Evolutionary conservation across 2,113 vertebrate species (phyloP), one percentile per base, ranked within the genome.

Genomic region (Eptatretus burgeri): DNA sequence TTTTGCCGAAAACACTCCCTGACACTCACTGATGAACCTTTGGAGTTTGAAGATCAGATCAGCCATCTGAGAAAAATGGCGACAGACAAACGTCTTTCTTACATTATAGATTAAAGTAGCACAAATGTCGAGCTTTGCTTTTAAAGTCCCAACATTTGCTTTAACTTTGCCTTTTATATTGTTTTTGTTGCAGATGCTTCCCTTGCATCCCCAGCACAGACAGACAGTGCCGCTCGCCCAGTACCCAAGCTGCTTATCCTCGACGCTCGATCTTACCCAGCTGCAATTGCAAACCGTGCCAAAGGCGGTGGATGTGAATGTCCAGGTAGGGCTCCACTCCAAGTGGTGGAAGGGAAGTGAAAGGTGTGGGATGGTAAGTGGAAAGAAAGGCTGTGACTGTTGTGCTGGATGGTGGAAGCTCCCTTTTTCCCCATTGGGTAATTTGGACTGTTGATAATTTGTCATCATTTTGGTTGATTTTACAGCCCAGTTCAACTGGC

Each of bases 291-390:
- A 63, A 98, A 98, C 76, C 76, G 91, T 50, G 91, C 91, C n/a
- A 98, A 98, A 73, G 91, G 91, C 16, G 91, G 91, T 1, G 91
- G 91, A 70, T 98, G 91, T 1, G 91, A 98, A 68, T 94, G 89
- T 17, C 88, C 94, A 85, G 91, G 91, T 98, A 77, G 1, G 75
- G 56, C 4, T 27, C 17, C 7, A 66, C 11, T 60, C 9, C 20
- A 60, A 20, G 56, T 7, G 27, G 27, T 41, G 7, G 7, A 41
- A 41, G 27, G 27, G 27, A 41, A 41, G 7, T 3, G 3, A 5
- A 41, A 41, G 7, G 27, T 5, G 27, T 41, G 27, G 3, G 27
- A 41, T 41, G 27, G 27, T 41, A 41, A 41, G 27, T 41, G 27
- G 27, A 41, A 41, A 41, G 27, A 41, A 41, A 41, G 27, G 7